Evolutionary conservation across 2,113 vertebrate species (phyloP), one percentile per base, ranked within the genome.

Genomic region (Pachypanchax playfairii): DNA sequence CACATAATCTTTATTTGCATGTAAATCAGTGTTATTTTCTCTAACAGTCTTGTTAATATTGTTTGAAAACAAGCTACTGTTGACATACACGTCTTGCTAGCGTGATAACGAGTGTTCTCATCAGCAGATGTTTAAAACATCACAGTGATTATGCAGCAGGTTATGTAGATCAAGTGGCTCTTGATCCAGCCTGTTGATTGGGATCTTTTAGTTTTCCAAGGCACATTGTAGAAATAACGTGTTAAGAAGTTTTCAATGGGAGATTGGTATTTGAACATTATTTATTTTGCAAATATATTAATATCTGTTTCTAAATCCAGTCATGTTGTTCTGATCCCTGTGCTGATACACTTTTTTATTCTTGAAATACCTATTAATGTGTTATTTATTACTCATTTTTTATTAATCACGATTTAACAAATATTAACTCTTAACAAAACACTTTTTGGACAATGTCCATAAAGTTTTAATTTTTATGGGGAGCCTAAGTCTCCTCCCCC

Each of bases 101-200:
- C 63, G 29, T 50, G 44, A 28, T 75, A 57, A 78, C 75, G 55
- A 56, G 50, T 73, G n/a, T 56, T 42, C 51, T 65, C 35, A 49
- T 58, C 22, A 58, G 55, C 48, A 43, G 43, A 76, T 50, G 52
- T 73, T 79, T 43, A 44, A 68, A 70, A 61, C 41, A 36, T 41
- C 44, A 65, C 50, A 55, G 54, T 62, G 42, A 71, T 83, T 62
- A 71, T 62, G 44, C 36, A 51, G 11, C 53, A 59, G 13, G 21
- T 63, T 54, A 26, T 38, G 47, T 33, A 17, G 29, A 42, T 62
- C 24, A 65, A 73, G 73, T 80, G 51, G 31, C 53, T 70, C 41
- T 65, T 77, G 64, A 28, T 73, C 33, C 15, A 1, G 21, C 33
- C 28, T 65, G 66, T 62, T 74, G 41, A 76, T 59, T 77, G 39